These are phyloP conservation scores for Cephalopachus bancanus DNA, from an alignment of 2,797 vertebrate species.

Conservation along the genomic window DNA sequence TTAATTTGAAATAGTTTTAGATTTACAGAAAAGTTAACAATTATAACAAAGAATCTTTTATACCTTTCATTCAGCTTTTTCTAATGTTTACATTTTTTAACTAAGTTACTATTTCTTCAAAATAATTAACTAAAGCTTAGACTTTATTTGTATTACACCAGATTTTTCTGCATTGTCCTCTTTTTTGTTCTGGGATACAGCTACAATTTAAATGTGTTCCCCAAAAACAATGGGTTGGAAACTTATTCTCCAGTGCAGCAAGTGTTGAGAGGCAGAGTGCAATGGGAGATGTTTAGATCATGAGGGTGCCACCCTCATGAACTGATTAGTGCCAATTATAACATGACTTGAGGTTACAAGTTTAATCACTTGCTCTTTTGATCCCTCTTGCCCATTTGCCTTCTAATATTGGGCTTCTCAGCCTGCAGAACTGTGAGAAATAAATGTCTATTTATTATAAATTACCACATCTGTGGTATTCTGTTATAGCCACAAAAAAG, in stretches of 20 bases:
- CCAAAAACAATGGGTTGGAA: not conserved
- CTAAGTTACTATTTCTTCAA: not conserved
- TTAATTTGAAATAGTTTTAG: not conserved
- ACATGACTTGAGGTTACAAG: not conserved
- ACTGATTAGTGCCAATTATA: not conserved
- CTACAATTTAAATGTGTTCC: not conserved
- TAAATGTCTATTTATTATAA: not conserved
- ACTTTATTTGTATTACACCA: not conserved
- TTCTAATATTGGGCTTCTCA: not conserved
- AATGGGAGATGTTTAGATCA: not conserved
- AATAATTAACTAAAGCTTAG: not conserved
- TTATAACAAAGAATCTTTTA: not conserved
- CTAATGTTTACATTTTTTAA: not conserved
- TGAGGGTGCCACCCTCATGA: not conserved
- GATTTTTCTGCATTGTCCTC: not conserved
- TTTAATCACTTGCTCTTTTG: not conserved
- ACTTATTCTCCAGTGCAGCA: not conserved
- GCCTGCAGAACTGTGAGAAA: not conserved
- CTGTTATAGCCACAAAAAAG: not conserved
- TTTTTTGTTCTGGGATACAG: not conserved
- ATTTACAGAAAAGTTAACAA: not conserved
- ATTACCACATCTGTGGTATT: not conserved
- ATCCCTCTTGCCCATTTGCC: not conserved
- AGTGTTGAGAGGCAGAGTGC: not conserved
- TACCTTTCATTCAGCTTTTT: not conserved